phyloP scores from a whole-genome alignment of 2,113 vertebrate genomes.

The Thryonomys swinderianus region DNA sequence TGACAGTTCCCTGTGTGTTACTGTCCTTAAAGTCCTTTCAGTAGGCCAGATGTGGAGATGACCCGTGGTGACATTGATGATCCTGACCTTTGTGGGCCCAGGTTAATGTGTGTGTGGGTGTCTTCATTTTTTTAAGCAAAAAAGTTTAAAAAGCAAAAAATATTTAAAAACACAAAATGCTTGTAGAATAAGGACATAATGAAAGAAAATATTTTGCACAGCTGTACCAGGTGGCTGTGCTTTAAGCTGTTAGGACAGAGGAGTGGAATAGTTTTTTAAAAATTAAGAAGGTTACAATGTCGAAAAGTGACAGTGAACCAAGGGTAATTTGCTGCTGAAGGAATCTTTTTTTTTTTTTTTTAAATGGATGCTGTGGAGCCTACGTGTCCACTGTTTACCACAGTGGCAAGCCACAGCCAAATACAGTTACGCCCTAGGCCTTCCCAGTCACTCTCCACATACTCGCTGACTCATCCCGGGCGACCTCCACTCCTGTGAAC shows the following conservation, averaged over 20 bases:
- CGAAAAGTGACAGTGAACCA: not conserved
- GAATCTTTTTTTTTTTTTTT: not conserved
- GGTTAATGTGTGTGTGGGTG: not conserved
- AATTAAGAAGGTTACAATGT: not conserved
- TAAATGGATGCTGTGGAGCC: not conserved
- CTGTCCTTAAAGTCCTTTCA: not conserved
- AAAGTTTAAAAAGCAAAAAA: not conserved
- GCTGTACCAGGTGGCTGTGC: not conserved
- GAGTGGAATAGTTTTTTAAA: not conserved
- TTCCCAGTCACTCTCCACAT: not conserved
- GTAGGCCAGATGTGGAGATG: not conserved
- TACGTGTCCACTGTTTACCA: not conserved
- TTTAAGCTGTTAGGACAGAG: not conserved
- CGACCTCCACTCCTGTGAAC: not conserved
- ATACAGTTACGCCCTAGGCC: not conserved
- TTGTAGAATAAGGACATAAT: not conserved
- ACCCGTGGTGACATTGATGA: not conserved
- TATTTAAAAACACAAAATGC: too few species aligned
- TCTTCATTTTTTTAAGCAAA: not conserved
- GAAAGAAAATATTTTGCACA: not conserved
- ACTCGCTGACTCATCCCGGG: not conserved
- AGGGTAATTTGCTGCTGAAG: not conserved
- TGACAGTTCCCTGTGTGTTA: too few species aligned
- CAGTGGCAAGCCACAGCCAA: too few species aligned
- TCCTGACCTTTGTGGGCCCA: not conserved